Percentiles rank a stretch among this genome's conserved stretches.
These are phyloP conservation scores for Pogonophryne albipinna DNA, from an alignment of 2,797 vertebrate species.

Conservation along the genomic window DNA sequence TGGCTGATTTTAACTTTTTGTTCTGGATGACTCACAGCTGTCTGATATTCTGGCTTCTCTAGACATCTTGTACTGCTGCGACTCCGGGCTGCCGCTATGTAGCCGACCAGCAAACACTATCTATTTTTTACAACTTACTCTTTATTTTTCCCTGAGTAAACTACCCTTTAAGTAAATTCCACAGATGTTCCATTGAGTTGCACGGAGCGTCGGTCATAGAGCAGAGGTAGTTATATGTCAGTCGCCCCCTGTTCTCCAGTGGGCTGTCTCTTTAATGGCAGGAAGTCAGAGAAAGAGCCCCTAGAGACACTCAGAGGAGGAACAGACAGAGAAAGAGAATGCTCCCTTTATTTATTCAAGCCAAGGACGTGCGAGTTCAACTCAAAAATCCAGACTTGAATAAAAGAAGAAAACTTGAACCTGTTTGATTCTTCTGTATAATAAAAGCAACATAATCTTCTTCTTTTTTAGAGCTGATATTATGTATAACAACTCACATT, in stretches of 20 bases:
- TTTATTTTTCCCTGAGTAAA: conserved; percentile 25
- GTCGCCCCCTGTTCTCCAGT: conserved; percentile 72
- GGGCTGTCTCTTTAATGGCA: conserved; percentile 84
- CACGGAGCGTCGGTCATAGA: conserved; percentile 49
- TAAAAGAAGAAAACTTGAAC: not conserved
- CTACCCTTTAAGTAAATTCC: conserved; percentile 50
- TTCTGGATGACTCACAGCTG: conserved; percentile 47
- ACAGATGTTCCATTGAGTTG: conserved; percentile 75
- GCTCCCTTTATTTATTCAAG: conserved; percentile 70
- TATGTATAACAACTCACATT: not conserved
- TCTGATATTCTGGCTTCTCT: conserved; percentile 1
- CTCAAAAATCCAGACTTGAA: conserved; percentile 28
- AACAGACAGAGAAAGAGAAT: conserved; percentile 64
- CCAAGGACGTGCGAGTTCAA: conserved; percentile 43
- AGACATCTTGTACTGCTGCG: not conserved
- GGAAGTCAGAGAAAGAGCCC: conserved; percentile 76
- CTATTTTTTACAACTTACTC: not conserved
- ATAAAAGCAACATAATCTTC: conserved; percentile 1
- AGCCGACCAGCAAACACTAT: not conserved
- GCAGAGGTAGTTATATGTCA: conserved; percentile 72
- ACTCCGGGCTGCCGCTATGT: not conserved
- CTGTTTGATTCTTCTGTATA: conserved; percentile 13
- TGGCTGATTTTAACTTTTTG: conserved; percentile 35
- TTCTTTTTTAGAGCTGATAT: not conserved
- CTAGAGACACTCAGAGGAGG: conserved; percentile 64